Evolutionary conservation across 2,797 vertebrate species (phyloP), one percentile per base, ranked within the genome.

Genomic region (Catamblyrhynchus diadema): DNA sequence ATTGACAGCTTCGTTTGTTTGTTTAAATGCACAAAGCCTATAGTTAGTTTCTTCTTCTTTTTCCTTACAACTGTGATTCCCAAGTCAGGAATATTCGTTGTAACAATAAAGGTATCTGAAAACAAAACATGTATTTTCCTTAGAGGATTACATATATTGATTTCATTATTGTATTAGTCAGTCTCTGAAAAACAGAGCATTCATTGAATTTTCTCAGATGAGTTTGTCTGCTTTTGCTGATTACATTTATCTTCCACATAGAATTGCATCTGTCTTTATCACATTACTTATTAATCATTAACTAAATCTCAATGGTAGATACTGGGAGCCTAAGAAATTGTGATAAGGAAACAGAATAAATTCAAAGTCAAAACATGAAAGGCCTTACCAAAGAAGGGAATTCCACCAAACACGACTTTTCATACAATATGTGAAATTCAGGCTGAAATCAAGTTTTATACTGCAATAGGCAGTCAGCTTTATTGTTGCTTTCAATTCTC

Each of bases 391-490:
- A 66, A 62, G 84, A 78, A 32, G 66, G 64, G 81, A 86, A 50
- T 53, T 62, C 30, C 71, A 80, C 27, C 32, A 72, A 88, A 45
- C 8, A 61, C 1, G 6, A 30, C 14, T 24, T 57, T 87, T 90
- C 70, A 61, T 33, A 56, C 2, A 0, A 69, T 24, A 42, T 18
- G 67, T 24, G 30, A 91, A 86, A 83, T 37, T 85, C 73, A 86
- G 24, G 39, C 25, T 69, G 39, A 92, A 47, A 24, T 81, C 45
- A 90, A 48, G 13, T 86, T 86, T 75, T 86, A 51, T 14, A n/a
- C 60, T 66, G 86, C 75, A 79, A 71, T 20, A 80, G 81, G n/a
- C n/a, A 92, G 70, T 82, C 62, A 96, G 47, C 23, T 85, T 96
- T 70, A 80, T 3, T 71, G 8, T 22, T 88, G 33, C 14, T 90